A percentile compares a stretch with the other conserved stretches of the same genome.
Evolutionary conservation across 2,113 vertebrate genomes (phyloP).

Genomic region (Sphaerodactylus townsendi): DNA sequence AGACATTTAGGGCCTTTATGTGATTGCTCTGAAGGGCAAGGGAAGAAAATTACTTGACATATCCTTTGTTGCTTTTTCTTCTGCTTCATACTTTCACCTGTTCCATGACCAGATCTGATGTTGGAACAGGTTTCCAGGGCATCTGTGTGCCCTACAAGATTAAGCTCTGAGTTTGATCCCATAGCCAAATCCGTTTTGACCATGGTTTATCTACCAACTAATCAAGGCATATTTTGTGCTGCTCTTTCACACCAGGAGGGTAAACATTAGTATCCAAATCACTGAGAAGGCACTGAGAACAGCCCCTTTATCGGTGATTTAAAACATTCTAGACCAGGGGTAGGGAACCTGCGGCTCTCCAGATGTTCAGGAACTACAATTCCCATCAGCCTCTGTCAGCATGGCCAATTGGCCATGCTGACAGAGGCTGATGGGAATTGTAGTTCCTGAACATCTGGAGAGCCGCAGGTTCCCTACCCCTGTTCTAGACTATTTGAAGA

Average conservation of each 20-base stretch:
- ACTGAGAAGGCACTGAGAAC: not conserved
- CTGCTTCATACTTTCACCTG: not conserved
- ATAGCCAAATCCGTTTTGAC: conserved; percentile 5
- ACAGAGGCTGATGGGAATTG: no score
- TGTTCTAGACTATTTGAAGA: not conserved
- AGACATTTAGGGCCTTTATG: not conserved
- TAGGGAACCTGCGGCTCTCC: no score
- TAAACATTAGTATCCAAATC: no score
- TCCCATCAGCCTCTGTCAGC: no score
- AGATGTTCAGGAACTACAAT: no score
- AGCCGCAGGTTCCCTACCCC: no score
- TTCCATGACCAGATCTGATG: no score
- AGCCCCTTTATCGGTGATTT: conserved; percentile 14
- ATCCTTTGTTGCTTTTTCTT: not conserved
- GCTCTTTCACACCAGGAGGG: not conserved
- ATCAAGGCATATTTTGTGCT: conserved; percentile 31
- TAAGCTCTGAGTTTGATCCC: conserved; percentile 13
- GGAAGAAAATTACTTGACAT: not conserved
- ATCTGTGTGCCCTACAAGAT: not conserved
- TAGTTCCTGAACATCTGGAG: no score
- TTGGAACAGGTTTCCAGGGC: not conserved
- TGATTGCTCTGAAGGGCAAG: not conserved
- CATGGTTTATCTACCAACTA: conserved; percentile 9
- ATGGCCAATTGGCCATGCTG: no score
- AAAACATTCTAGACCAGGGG: not conserved